Evolutionary conservation across 2,888 invertebrate genomes (phyloP), one percentile per base, ranked within the genome.

Genomic region (Drosophila meridiana): DNA sequence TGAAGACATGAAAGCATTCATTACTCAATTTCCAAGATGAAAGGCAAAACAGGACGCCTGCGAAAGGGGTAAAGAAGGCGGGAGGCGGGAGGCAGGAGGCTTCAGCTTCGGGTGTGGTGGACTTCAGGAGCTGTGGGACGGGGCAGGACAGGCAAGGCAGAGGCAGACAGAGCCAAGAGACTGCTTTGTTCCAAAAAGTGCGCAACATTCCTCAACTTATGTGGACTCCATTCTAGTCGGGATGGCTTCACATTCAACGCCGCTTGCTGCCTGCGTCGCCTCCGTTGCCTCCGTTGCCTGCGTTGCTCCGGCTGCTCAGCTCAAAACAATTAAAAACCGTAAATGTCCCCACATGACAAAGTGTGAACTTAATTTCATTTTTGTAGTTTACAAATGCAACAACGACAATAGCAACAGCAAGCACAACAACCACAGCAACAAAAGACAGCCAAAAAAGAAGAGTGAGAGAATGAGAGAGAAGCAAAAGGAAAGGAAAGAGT

Each of bases 341-440:
- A 87, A 87, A 90, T 90, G 90, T 87, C 86, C 86, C 88, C 86
- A 88, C 86, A 87, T 87, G 86, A 87, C 86, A 90, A 89, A 84
- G 89, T 90, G 89, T 90, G 87, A 87, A 89, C 87, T 87, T 89
- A 88, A 89, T 89, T 89, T 87, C 88, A 90, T 88, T 87, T 87
- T 87, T 83, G 89, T 83, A 89, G 89, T 89, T 89, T 89, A 78
- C 87, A 83, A 78, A 83, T 81, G 81, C 78, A 87, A 79, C 82
- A 72, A 69, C 64, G 50, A 58, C 59, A 67, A 45, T 30, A 43
- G 38, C 43, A 48, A 42, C 43, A 42, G 52, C 52, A 55, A 52
- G n/a, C 60, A 56, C 34, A 57, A 55, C 32, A 61, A 57, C 32
- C 40, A 60, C 42, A 50, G 5, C 45, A 62, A 42, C 56, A 38